A percentile compares a stretch with the other conserved stretches of the same genome.
Conservation (phyloP, 2,888 invertebrate genomes). For the Hirtodrosophila alboralis region DNA sequence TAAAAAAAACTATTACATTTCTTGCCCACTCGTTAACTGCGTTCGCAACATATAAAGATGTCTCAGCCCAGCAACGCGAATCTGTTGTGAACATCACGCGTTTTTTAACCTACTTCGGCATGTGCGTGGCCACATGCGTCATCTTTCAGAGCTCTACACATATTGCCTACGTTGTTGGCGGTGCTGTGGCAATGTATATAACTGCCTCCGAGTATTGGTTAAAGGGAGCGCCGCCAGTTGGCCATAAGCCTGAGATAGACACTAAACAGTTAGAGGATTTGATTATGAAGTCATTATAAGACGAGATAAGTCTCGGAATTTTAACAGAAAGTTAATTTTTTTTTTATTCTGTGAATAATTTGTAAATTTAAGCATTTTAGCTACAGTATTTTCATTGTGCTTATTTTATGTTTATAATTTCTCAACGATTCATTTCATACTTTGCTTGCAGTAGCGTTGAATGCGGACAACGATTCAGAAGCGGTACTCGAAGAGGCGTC, state of each 20-base stretch:
- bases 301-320: constrained; percentile 7
- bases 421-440: constrained; percentile 13
- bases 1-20: constrained; percentile 29
- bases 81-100: constrained; percentile 87
- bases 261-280: constrained; percentile 83
- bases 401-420: constrained; percentile 14
- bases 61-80: constrained; percentile 85
- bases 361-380: constrained; percentile 25
- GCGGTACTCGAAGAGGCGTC: constrained; percentile 1
- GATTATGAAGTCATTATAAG: constrained; percentile 83
- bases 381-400: constrained; percentile 54
- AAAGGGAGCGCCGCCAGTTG: constrained; percentile 73
- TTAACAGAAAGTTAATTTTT: constrained; percentile 57
- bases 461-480: constrained; percentile 20
- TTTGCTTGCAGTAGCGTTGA: constrained; percentile 47
- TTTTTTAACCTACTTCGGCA: constrained; percentile 93
- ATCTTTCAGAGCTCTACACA: constrained; percentile 92
- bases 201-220: constrained; percentile 92
- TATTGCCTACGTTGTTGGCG: constrained; percentile 91
- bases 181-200: constrained; percentile 92
- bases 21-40: constrained; percentile 7
- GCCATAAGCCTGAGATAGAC: constrained; percentile 80
- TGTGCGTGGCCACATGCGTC: constrained; percentile 93
- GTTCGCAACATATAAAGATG: constrained; percentile 78
- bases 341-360: constrained; percentile 82